Base-by-base conservation (phyloP, 1,140 invertebrate genomes). In the Trissolcus basalis region DNA sequence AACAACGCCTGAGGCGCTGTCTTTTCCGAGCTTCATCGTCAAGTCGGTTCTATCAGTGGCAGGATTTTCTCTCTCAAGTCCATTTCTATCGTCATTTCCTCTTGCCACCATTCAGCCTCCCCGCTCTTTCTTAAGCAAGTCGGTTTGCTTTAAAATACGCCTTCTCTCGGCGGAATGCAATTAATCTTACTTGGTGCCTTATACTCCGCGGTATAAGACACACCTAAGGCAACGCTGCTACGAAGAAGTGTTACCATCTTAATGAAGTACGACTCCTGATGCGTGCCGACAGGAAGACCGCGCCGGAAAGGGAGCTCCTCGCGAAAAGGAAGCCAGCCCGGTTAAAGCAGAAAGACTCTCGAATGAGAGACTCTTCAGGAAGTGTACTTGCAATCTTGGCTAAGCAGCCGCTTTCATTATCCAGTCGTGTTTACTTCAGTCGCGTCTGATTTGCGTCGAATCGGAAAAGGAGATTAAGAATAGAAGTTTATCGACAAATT, bases 181-280 rank as follows among this genome's bases (percentile, higher is more conserved):
- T 88, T 88, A 88, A 88, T 88, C 86, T 88, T 87, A 85, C 82
- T 87, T 81, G 71, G 71, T 72, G 68, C 55, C 78, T 74, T 69
- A 61, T 75, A 76, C 54, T 64, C 51, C 67, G 72, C 27, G 51
- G 77, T 73, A 69, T 69, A 76, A 79, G 64, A 73, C 73, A 77
- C 67, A 74, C 61, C 74, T 70, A 73, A 74, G 63, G 73, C 74
- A 68, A 72, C 48, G 55, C 35, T 54, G 70, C 60, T 72, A 77
- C 79, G 84, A 85, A 84, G 85, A 86, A 86, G 84, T 86, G 86
- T 87, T 86, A 81, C 85, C 78, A 85, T 86, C 85, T 86, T 88
- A 88, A 88, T 87, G 84, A 88, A 88, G 84, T 87, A 86, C 82
- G 85, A 86, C 84, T 88, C 79, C 61, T 83, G 86, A 88, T 87